Base-by-base conservation (phyloP, 2,113 vertebrate species). In the Vulpes ferrilata region DNA sequence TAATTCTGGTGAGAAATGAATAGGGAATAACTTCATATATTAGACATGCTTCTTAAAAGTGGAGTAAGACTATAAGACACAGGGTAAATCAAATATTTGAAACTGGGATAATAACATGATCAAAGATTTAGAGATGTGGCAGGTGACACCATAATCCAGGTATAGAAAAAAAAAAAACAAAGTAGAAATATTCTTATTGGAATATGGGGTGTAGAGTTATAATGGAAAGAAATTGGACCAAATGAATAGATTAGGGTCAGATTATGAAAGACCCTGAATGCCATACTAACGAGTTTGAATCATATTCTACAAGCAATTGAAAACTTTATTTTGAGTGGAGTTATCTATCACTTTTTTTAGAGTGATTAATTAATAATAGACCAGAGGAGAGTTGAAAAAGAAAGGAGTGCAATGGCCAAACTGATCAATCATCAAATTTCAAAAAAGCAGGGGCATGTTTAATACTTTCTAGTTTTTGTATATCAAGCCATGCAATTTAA, bases 1-100 rank as follows among this genome's bases (percentile, higher is more conserved):
- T 88, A 71, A 78, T 86, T 96, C 60, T 95, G 7, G 2, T 76
- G 8, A 84, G 10, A 89, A 88, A 93, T 60, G 12, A 88, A 81
- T 91, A 81, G 7, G 16, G 8, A 55, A 87, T 79, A 71, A 73
- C 10, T 76, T 87, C 13, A 74, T 23, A 80, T 91, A 74, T 60
- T 48, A 74, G 5, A 67, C 88, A 9, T 76, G 3, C 11, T 30
- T 80, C 43, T 95, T 91, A 8, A 92, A n/a, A 69, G 13, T 74
- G 4, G 20, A 81, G 5, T 64, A 62, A 6, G 2, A 48, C 15
- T 88, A 20, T 4, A 79, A 27, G 5, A 93, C 4, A 43, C 57
- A 95, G 23, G 3, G n/a, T 76, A 19, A 92, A 43, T 16, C 84
- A 35, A 91, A 0, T 55, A 60, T 88, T 80, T 25, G 11, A 93